Percentiles rank a stretch among this genome's conserved stretches.
phyloP scores from a whole-genome alignment of 2,113 vertebrate species.

The Hipposideros armiger region DNA sequence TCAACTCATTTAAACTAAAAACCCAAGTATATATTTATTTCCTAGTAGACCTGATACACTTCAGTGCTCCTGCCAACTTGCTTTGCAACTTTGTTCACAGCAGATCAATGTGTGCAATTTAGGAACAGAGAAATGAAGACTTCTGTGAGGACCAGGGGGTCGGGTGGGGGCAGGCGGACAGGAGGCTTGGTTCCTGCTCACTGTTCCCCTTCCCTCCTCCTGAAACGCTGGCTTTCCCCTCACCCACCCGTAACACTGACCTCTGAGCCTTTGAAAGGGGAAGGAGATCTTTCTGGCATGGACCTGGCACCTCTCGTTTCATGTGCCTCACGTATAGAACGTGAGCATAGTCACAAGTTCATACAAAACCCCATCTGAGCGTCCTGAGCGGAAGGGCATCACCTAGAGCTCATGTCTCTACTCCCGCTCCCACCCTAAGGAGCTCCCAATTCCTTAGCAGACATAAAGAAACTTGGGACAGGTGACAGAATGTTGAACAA shows the following conservation, averaged over 20 bases:
- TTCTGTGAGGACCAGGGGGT: not conserved
- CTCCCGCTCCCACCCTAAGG: not conserved
- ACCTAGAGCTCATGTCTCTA: not conserved
- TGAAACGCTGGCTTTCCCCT: not conserved
- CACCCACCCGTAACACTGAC: not conserved
- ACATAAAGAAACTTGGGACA: slow-evolving; percentile 20
- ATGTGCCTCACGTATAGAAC: not conserved
- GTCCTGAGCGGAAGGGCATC: not conserved
- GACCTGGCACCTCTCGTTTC: not conserved
- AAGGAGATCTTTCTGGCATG: not conserved
- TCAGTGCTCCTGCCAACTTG: slow-evolving; percentile 67
- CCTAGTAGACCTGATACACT: slow-evolving; percentile 69
- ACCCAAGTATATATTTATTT: slow-evolving; percentile 70
- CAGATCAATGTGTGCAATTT: slow-evolving; percentile 76
- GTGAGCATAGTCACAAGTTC: not conserved
- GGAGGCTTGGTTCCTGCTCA: not conserved
- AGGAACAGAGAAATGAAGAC: slow-evolving; percentile 74
- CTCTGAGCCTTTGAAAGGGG: not conserved
- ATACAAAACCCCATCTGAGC: not conserved
- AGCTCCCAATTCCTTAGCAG: slow-evolving; percentile 50
- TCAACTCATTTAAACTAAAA: slow-evolving; percentile 71
- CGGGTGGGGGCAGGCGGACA: not conserved
- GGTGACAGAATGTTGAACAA: slow-evolving; percentile 62
- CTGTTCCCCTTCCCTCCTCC: not conserved
- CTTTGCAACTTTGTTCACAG: slow-evolving; percentile 71